phyloP scores from a whole-genome alignment of 2,113 vertebrate genomes.

The Motacilla tschutschensis region DNA sequence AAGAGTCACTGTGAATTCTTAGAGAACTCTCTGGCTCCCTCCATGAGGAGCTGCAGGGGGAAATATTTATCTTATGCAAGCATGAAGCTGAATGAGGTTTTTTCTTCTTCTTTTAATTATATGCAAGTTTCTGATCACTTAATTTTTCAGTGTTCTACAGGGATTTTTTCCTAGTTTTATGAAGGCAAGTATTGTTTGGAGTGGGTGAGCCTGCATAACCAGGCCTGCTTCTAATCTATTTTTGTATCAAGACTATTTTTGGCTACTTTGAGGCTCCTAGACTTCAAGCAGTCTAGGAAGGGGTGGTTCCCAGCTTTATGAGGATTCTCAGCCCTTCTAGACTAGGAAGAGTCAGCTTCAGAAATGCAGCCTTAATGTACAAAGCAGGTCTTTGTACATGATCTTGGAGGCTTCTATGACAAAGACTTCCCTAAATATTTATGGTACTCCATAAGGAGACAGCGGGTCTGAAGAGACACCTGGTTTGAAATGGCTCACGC shows the following conservation, averaged over 20 bases:
- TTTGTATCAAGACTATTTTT: not conserved
- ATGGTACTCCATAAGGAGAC: not conserved
- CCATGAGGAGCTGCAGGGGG: not conserved
- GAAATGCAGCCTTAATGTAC: not conserved
- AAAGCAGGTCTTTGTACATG: not conserved
- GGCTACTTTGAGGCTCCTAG: not conserved
- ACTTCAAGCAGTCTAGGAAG: not conserved
- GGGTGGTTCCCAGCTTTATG: not conserved
- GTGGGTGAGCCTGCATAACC: not conserved
- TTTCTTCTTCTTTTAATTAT: not conserved
- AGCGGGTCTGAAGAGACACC: not conserved
- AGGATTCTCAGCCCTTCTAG: not conserved
- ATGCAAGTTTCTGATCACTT: not conserved
- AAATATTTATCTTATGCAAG: not conserved
- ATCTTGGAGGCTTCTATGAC: not conserved
- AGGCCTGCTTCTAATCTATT: not conserved
- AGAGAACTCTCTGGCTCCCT: not conserved
- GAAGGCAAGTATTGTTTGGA: not conserved
- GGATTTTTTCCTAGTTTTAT: not conserved
- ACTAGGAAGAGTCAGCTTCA: not conserved
- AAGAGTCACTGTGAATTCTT: slow-evolving; percentile 9
- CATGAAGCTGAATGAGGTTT: not conserved
- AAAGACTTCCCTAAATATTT: not conserved
- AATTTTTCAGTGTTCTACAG: not conserved
- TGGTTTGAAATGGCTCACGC: not conserved